Conservation (phyloP, 37 sponge, comb jelly and placozoan genomes). For the Beroe forskalii region DNA sequence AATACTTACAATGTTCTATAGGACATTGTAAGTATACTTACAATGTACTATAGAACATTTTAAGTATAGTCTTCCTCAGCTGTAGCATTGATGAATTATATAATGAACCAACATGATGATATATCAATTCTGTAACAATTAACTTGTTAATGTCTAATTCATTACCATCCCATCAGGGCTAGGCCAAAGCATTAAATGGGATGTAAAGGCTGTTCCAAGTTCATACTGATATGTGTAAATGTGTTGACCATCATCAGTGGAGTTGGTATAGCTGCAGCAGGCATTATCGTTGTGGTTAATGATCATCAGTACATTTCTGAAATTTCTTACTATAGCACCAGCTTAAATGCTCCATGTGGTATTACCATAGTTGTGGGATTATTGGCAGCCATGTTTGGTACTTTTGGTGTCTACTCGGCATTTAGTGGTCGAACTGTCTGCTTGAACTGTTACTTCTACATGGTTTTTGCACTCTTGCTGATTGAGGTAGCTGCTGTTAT, state of each 20-base stretch:
- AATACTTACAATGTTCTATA: too few relatives aligned
- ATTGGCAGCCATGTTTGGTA: neutral
- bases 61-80: too few relatives aligned
- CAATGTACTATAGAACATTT: too few relatives aligned
- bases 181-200: neutral
- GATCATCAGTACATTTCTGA: slow-evolving; percentile 10
- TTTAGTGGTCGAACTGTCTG: neutral
- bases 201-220: slow-evolving; percentile 1
- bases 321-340: neutral
- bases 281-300: neutral
- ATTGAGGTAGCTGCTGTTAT: neutral
- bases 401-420: neutral
- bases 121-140: too few relatives aligned
- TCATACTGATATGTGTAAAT: neutral
- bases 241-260: neutral
- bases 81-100: too few relatives aligned
- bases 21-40: too few relatives aligned
- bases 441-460: slow-evolving; percentile 16
- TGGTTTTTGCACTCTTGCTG: neutral
- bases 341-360: neutral
- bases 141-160: too few relatives aligned
- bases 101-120: too few relatives aligned
- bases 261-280: neutral
- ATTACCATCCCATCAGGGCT: neutral
- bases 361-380: neutral